Percentiles rank a stretch among this genome's conserved stretches.
Evolutionary conservation across 2,113 vertebrate species (phyloP).

Genomic region (Heliornis fulica): DNA sequence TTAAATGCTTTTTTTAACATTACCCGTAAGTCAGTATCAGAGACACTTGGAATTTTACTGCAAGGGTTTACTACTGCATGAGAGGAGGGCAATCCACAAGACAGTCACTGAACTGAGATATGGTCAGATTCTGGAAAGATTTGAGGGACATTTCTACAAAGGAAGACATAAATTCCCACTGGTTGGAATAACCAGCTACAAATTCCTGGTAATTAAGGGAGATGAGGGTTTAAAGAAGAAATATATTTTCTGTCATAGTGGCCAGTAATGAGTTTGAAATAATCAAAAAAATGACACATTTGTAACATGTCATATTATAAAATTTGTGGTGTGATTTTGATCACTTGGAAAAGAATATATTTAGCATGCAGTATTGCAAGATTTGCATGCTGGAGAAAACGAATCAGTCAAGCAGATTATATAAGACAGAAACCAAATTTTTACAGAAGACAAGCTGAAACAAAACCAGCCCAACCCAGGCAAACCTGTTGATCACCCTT

Average conservation of each 20-base stretch:
- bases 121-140: background rate
- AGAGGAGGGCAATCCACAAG: background rate
- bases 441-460: background rate
- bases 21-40: background rate
- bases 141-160: background rate
- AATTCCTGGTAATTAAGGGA: background rate
- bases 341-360: background rate
- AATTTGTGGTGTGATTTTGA: background rate
- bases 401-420: background rate
- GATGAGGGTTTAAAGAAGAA: background rate
- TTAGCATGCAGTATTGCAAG: background rate
- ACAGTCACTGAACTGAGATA: background rate
- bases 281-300: background rate
- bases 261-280: background rate
- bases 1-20: background rate
- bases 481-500: slow-evolving; percentile 20
- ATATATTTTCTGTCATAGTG: background rate
- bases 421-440: background rate
- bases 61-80: background rate
- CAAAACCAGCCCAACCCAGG: background rate
- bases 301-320: background rate
- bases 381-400: background rate
- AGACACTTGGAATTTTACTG: background rate
- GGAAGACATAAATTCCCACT: background rate
- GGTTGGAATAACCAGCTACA: background rate